Evolutionary conservation across 1,140 invertebrate genomes (phyloP).

Genomic region (Hypothenemus hampei): DNA sequence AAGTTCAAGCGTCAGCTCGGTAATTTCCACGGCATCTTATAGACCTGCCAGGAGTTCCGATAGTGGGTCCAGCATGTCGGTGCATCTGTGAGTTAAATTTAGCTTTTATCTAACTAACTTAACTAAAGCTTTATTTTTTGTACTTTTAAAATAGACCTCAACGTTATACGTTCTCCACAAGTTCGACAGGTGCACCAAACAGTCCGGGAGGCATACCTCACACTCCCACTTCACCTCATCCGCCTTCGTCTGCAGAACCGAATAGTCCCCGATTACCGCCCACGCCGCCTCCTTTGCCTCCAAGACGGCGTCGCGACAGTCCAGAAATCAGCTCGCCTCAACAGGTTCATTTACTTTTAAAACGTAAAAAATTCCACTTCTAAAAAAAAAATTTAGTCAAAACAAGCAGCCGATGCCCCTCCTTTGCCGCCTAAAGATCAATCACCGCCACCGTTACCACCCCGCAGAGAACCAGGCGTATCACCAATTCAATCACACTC

Average conservation of each 20-base stretch:
- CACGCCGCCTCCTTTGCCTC: constrained; percentile 55
- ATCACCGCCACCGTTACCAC: constrained; percentile 59
- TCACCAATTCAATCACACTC: constrained; percentile 44
- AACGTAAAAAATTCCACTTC: background rate
- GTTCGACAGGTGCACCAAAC: constrained; percentile 36
- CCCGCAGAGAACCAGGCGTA: constrained; percentile 49
- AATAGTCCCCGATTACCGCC: constrained; percentile 47
- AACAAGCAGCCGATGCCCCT: constrained; percentile 56
- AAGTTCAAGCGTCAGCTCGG: constrained; percentile 41
- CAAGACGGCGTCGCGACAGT: constrained; percentile 55
- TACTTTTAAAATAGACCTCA: constrained; percentile 22
- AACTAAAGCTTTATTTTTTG: background rate
- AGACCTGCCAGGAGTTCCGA: constrained; percentile 20
- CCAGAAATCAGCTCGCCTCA: constrained; percentile 53
- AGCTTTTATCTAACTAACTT: background rate
- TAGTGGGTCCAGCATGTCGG: constrained; percentile 9
- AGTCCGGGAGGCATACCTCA: constrained; percentile 47
- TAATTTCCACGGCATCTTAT: constrained; percentile 31
- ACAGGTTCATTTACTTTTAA: constrained; percentile 8
- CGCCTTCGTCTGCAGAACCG: constrained; percentile 48
- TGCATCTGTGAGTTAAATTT: constrained; percentile 24
- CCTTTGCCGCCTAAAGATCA: constrained; percentile 57
- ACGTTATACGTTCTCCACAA: constrained; percentile 31
- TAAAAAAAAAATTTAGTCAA: constrained; percentile 26
- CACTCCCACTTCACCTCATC: constrained; percentile 50